Evolutionary conservation across 1,140 invertebrate species (phyloP), one percentile per base, ranked within the genome.

Genomic region (Monochamus saltuarius): DNA sequence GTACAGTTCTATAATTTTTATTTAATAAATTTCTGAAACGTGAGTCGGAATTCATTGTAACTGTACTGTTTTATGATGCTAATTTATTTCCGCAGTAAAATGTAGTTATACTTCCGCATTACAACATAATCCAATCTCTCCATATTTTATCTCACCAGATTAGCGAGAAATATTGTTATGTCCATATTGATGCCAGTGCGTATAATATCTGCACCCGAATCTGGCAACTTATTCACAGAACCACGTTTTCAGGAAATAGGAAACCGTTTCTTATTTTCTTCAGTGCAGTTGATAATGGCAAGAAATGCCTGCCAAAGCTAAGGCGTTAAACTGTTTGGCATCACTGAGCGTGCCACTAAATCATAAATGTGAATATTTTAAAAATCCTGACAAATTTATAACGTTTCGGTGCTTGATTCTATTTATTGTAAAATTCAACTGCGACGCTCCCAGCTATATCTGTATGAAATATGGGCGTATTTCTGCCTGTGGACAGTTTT

Each of bases 111-210:
- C 22, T 29, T 29, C 22, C 22, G 22, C 22, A 29, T 29, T 29
- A 29, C 22, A 29, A 29, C 22, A 57, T 45, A 53, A 29, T 56
- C 56, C 52, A 59, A 59, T 59, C 59, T 55, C 34, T 51, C 47
- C 51, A 42, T 22, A 61, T 34, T 56, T 56, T 59, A 43, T 46
- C 51, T 59, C 46, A 61, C 59, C 59, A 51, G 59, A 61, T 61
- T 61, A 61, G 45, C 53, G 52, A 56, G 53, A 61, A 61, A 61
- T 61, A 61, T 61, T 56, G 59, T 61, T 61, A 61, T 61, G 36
- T 61, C 45, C 52, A 49, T 61, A 45, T 56, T 61, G 59, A 51
- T 55, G 59, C 59, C 59, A 61, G 59, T 55, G 51, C 59, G 51
- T 61, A 50, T 61, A 56, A 61, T 55, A 55, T 60, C 54, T 55